These are phyloP conservation scores for Cliona cf. orientalis DNA, from an alignment of 37 sponge, comb jelly and placozoan genomes.

Conservation along the genomic window DNA sequence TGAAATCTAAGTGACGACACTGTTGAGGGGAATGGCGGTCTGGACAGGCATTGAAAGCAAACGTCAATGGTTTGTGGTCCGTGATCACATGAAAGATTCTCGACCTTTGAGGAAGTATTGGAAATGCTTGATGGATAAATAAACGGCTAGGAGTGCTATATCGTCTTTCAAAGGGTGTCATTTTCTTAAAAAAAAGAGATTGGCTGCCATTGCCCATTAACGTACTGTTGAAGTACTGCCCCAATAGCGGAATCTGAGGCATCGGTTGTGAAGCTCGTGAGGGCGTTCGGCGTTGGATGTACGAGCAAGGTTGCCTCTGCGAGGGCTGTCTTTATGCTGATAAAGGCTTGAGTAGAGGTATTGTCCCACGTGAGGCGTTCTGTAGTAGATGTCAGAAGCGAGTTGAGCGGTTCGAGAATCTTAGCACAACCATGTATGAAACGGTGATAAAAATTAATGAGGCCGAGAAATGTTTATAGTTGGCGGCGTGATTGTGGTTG, in stretches of 20 bases:
- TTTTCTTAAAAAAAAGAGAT: slow-evolving; percentile 59
- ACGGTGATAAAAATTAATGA: too few relatives aligned
- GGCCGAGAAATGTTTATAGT: slow-evolving; percentile 31
- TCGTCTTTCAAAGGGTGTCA: slow-evolving; percentile 55
- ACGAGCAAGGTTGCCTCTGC: slow-evolving; percentile 49
- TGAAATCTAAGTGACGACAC: slow-evolving; percentile 55
- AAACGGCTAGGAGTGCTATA: slow-evolving; percentile 70
- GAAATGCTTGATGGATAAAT: slow-evolving; percentile 66
- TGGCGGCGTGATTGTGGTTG: slow-evolving; percentile 54
- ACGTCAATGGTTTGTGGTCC: slow-evolving; percentile 70
- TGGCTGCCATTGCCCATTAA: slow-evolving; percentile 49
- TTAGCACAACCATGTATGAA: too few relatives aligned
- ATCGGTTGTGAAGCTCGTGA: slow-evolving; percentile 53
- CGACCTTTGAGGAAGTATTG: slow-evolving; percentile 66
- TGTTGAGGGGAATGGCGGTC: slow-evolving; percentile 62
- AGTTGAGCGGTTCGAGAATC: too few relatives aligned
- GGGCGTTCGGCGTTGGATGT: slow-evolving; percentile 40
- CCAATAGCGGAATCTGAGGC: slow-evolving; percentile 60
- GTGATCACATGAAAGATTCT: slow-evolving; percentile 51
- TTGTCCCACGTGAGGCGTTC: too few relatives aligned
- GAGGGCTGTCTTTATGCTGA: slow-evolving; percentile 21
- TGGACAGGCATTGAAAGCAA: slow-evolving; percentile 16
- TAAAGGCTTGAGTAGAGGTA: not conserved
- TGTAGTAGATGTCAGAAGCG: too few relatives aligned
- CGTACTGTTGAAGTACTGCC: slow-evolving; percentile 65